Conservation (phyloP, 2,797 vertebrate genomes). For the Chrosomus eos region DNA sequence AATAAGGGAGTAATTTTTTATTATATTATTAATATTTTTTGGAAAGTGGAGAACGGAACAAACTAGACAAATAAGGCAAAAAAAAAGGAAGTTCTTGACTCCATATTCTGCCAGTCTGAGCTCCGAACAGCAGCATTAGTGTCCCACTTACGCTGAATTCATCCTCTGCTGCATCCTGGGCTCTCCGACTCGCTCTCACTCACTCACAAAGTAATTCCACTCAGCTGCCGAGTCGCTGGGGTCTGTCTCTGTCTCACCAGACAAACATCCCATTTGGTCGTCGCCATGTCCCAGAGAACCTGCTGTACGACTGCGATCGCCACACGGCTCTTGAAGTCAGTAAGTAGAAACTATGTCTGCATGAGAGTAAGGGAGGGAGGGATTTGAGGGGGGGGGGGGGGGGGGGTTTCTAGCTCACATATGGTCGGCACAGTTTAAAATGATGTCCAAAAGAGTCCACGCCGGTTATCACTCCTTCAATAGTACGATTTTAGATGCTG, state of each 20-base stretch:
- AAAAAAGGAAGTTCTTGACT: background rate
- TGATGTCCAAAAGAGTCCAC: conserved; percentile 9
- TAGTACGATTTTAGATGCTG: background rate
- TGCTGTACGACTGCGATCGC: conserved; percentile 61
- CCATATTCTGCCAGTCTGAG: background rate
- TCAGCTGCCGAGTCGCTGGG: conserved; percentile 52
- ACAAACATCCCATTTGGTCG: conserved; percentile 63
- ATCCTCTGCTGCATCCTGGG: conserved; percentile 81
- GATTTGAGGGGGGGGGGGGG: too few species aligned
- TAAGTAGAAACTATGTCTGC: conserved; percentile 47
- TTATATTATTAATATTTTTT: background rate
- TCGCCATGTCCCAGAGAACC: conserved; percentile 64
- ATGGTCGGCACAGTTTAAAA: background rate
- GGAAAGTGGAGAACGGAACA: background rate
- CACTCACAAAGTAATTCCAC: conserved; percentile 68
- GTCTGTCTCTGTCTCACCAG: conserved; percentile 41
- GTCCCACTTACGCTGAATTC: conserved; percentile 78
- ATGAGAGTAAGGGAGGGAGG: background rate
- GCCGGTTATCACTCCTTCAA: background rate
- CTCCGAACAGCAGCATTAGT: conserved; percentile 3
- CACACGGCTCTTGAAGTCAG: conserved; percentile 55
- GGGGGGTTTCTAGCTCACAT: background rate
- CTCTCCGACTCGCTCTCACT: conserved; percentile 56
- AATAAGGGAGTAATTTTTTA: background rate
- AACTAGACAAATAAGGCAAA: background rate